Evolutionary conservation across 2,888 invertebrate genomes (phyloP), one percentile per base, ranked within the genome.

Genomic region (Drosophila ustulata): DNA sequence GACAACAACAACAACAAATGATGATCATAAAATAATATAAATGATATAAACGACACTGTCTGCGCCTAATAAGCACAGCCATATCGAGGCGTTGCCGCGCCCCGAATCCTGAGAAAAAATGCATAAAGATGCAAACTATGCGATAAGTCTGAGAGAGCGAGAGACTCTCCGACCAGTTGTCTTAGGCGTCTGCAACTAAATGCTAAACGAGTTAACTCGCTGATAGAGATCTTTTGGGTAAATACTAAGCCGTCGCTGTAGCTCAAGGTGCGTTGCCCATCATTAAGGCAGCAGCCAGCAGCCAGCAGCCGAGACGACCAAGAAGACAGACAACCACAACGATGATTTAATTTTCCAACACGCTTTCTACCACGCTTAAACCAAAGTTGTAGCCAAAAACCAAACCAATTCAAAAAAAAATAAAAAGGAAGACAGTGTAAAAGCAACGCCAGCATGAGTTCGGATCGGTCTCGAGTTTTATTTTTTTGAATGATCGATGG

Each of bases 191-290:
- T 89, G 82, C 77, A 85, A 90, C 90, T 88, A 90, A 90, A 90
- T 88, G 86, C 85, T 88, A 90, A 90, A 89, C 89, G 89, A 90
- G 90, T 90, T 90, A 90, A 90, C 82, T 89, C 85, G 80, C 82
- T 78, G 90, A 90, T 90, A 90, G 87, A 87, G 87, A 90, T 90
- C 90, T 89, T 71, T 82, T 74, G 65, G 82, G 68, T 69, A 80
- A 78, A 76, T 76, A 76, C 76, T 87, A 82, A 84, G 87, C 85
- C 61, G 75, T 37, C n/a, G n/a, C 34, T 34, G 34, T 37, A 4
- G 37, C 37, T 37, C 70, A 81, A 87, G 87, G 87, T 89, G 87
- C 87, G 87, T 80, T 78, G 73, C 61, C 68, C 87, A 84, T 88
- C 88, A 88, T 86, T 88, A 88, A 66, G 78, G 66, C 63, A 75